Base-by-base conservation (phyloP, 2,888 invertebrate genomes). In the Lacanobia oleracea region DNA sequence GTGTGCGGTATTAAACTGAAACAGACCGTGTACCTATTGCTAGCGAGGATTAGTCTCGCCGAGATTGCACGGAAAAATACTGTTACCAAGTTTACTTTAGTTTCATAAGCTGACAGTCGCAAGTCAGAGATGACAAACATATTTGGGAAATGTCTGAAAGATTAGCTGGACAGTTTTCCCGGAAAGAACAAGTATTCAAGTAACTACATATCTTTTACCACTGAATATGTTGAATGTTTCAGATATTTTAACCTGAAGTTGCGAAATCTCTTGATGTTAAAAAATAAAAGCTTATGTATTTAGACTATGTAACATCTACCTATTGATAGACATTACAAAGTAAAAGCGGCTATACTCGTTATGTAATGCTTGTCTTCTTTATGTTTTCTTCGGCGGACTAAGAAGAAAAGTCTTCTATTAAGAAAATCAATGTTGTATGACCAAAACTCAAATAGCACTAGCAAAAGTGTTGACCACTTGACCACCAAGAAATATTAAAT, bases 1-100 rank as follows among this genome's bases (percentile, higher is more conserved):
- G 71, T 77, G 68, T 27, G 61, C n/a, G 54, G 70, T 68, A 72
- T 84, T 84, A 73, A 76, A 76, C 60, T 62, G 66, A 73, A 84
- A 70, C 67, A 43, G 68, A 68, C 74, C 56, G 72, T 75, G 74
- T 61, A 60, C n/a, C 14, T 43, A 43, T 14, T 73, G 54, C 21
- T 71, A 59, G 45, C 57, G 57, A 62, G 56, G 67, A 68, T 79
- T 62, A 71, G 71, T 18, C 48, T 59, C 18, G 43, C 10, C 45
- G 43, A 37, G 67, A 70, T 80, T 56, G 65, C 48, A 60, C 14
- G 14, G 62, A 57, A 75, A 72, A 72, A 70, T 43, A 77, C 18
- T 18, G 43, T 60, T 72, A 79, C 27, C 33, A 78, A 71, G 43
- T 50, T 72, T 51, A 43, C 27, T 21, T 21, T 43, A 43, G 43